Evolutionary conservation across 2,113 vertebrate genomes (phyloP).

Genomic region (Amazona guildingii): DNA sequence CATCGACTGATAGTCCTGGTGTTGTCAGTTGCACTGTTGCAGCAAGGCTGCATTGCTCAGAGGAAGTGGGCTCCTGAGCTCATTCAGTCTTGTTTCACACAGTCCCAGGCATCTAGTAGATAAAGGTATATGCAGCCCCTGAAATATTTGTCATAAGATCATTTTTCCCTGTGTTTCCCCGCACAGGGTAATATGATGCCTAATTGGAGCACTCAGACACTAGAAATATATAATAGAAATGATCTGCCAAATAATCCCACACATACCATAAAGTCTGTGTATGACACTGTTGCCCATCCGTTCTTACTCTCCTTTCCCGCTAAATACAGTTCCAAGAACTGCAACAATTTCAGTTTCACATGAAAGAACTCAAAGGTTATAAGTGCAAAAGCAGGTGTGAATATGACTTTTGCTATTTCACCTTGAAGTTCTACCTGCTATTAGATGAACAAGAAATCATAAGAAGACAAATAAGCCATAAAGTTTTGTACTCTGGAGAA

Average conservation of each 20-base stretch:
- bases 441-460: background rate
- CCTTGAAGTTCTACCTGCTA: background rate
- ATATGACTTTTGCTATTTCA: background rate
- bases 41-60: background rate
- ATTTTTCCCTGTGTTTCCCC: background rate
- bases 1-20: background rate
- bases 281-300: background rate
- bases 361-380: background rate
- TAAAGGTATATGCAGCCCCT: background rate
- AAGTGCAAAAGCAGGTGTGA: background rate
- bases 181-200: background rate
- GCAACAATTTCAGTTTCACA: background rate
- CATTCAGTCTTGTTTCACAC: background rate
- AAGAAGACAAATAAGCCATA: background rate
- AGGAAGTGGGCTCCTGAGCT: background rate
- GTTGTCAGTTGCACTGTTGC: background rate
- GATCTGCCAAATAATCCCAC: background rate
- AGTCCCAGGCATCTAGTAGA: fast-evolving
- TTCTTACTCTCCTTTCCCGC: background rate
- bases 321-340: background rate
- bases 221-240: background rate
- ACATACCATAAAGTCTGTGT: background rate
- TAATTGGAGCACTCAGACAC: background rate
- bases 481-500: background rate
- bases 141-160: background rate